Conservation (phyloP, 2,888 invertebrate species). For the Xanthostigma xanthostigma region DNA sequence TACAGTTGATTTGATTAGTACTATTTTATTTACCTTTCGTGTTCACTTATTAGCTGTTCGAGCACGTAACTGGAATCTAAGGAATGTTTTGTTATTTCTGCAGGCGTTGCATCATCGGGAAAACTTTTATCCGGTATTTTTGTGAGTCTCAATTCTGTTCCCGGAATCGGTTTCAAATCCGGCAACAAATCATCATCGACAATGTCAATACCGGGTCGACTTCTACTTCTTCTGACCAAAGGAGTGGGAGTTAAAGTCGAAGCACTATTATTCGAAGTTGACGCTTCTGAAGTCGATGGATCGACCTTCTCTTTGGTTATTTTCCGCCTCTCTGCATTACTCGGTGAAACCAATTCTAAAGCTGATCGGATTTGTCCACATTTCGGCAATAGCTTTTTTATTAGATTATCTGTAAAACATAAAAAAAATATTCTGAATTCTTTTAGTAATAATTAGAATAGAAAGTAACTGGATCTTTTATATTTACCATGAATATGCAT, state of each 20-base stretch:
- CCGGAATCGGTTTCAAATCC: conserved; percentile 61
- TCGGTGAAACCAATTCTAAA: conserved; percentile 57
- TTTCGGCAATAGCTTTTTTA: conserved; percentile 49
- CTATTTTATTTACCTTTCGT: conserved; percentile 34
- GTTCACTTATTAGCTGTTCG: conserved; percentile 42
- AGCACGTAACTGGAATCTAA: conserved; percentile 66
- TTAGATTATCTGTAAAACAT: conserved; percentile 31
- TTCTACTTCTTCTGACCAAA: conserved; percentile 26
- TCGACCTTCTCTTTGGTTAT: conserved; percentile 17
- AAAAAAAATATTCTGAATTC: neutral
- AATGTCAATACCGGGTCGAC: conserved; percentile 37
- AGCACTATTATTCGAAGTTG: neutral
- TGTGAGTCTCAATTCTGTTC: conserved; percentile 68
- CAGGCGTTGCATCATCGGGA: conserved; percentile 62
- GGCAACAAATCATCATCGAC: conserved; percentile 66
- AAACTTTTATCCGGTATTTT: conserved; percentile 57
- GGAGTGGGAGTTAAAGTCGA: neutral
- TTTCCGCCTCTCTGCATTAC: conserved; percentile 49
- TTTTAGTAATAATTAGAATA: conserved; percentile 1
- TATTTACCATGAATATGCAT: conserved; percentile 46
- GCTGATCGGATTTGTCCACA: conserved; percentile 67
- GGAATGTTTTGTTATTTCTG: conserved; percentile 73
- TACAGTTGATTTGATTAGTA: too few relatives aligned
- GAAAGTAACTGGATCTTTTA: conserved; percentile 8
- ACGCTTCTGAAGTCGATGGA: conserved; percentile 9